Percentiles rank a stretch among this genome's conserved stretches.
Conservation (phyloP, 2,113 vertebrate species). For the Alouatta palliata region DNA sequence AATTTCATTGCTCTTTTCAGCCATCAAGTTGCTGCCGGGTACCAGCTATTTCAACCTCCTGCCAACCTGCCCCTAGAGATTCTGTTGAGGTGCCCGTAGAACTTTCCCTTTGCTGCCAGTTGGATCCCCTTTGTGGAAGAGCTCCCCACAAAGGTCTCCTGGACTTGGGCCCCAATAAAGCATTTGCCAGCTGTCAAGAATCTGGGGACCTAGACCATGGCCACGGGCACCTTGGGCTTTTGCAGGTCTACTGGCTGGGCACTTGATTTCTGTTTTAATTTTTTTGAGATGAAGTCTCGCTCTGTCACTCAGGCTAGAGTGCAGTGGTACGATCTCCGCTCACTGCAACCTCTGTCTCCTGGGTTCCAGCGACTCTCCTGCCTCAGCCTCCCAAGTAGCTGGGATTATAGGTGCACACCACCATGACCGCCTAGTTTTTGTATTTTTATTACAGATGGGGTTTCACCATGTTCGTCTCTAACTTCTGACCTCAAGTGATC, state of each 20-base stretch:
- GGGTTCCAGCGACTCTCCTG: no score
- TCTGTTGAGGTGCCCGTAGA: background rate
- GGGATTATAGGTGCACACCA: no score
- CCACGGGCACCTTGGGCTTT: background rate
- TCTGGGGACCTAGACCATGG: background rate
- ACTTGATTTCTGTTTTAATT: background rate
- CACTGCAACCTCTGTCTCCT: no score
- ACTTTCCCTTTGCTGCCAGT: background rate
- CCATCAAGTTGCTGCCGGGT: background rate
- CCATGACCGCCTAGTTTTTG: no score
- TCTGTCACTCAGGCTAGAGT: no score
- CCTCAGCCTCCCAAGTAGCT: no score
- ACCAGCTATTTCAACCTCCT: background rate
- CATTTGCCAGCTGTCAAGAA: background rate
- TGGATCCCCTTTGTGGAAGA: background rate
- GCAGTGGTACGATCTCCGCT: no score
- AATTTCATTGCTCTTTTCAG: background rate
- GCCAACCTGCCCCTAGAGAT: rapidly evolving
- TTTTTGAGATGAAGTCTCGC: no score
- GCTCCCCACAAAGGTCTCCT: background rate
- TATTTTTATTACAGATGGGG: no score
- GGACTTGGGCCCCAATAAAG: background rate
- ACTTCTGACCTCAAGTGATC: no score
- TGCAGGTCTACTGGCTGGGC: background rate
- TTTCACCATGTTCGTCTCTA: no score